A percentile compares a stretch with the other conserved stretches of the same genome.
Evolutionary conservation across 2,888 invertebrate species (phyloP).

Genomic region (Thalpophila matura): DNA sequence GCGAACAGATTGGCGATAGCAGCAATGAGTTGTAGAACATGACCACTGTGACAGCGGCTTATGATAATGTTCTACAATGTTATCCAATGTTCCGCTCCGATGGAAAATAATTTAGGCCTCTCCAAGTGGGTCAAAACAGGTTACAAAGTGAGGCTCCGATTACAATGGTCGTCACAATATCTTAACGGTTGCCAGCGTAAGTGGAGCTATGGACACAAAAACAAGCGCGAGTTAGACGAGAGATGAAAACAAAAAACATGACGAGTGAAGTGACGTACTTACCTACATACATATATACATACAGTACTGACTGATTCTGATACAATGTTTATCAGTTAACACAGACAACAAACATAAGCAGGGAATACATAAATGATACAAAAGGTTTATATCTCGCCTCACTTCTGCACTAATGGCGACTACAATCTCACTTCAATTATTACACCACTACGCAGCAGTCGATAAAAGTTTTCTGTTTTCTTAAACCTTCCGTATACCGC

Average conservation of each 20-base stretch:
- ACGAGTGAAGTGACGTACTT: constrained; percentile 7
- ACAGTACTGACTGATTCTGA: neutral
- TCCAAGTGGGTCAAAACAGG: constrained; percentile 45
- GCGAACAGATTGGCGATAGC: too few relatives aligned
- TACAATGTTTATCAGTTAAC: too few relatives aligned
- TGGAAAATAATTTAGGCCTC: constrained; percentile 38
- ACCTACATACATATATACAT: neutral
- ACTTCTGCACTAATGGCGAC: too few relatives aligned
- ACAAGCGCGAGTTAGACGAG: constrained; percentile 26
- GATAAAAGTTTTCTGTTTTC: too few relatives aligned
- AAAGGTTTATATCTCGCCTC: too few relatives aligned
- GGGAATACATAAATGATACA: too few relatives aligned
- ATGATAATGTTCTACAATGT: constrained; percentile 24
- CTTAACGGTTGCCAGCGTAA: neutral
- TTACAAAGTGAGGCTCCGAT: constrained; percentile 27
- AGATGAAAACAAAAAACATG: constrained; percentile 41
- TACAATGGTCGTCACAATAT: neutral
- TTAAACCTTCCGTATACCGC: too few relatives aligned
- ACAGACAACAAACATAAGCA: too few relatives aligned
- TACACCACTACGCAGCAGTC: too few relatives aligned
- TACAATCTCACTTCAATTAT: too few relatives aligned
- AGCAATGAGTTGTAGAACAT: neutral
- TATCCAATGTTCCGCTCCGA: constrained; percentile 30
- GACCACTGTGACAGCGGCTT: neutral
- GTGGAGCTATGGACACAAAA: constrained; percentile 28